Evolutionary conservation across 2,113 vertebrate genomes (phyloP).

Genomic region (Polyodon spathula): DNA sequence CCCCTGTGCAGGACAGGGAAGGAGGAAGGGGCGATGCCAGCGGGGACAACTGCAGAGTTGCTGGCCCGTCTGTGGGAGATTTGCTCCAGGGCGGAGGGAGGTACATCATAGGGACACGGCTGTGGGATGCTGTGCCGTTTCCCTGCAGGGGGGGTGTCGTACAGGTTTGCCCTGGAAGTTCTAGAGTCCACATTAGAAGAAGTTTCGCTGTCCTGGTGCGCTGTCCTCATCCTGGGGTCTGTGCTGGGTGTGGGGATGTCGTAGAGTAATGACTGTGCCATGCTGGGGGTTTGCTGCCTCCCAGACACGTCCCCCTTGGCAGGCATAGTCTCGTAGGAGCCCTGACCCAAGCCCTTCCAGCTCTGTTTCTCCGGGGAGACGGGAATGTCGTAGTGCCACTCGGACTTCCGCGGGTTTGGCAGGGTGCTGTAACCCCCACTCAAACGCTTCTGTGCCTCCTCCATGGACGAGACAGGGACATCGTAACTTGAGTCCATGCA

Average conservation of each 20-base stretch:
- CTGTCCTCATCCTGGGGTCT: background rate
- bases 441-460: conserved; percentile 24
- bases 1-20: conserved; percentile 41
- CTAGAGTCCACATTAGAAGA: conserved; percentile 13
- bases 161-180: conserved; percentile 22
- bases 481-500: conserved; percentile 45
- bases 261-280: conserved; percentile 27
- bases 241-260: conserved; percentile 43
- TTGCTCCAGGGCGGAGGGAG: conserved; percentile 17
- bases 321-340: conserved; percentile 24
- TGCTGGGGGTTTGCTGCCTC: conserved; percentile 3
- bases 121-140: conserved; percentile 19
- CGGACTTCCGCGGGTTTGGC: conserved; percentile 59
- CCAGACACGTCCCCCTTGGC: conserved; percentile 14
- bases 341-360: background rate
- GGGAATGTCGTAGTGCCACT: conserved; percentile 77
- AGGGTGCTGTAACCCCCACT: conserved; percentile 49
- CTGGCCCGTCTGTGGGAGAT: background rate
- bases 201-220: conserved; percentile 11
- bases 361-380: conserved; percentile 43
- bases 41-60: conserved; percentile 29
- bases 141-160: conserved; percentile 34
- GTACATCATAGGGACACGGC: conserved; percentile 33
- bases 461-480: conserved; percentile 33
- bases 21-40: conserved; percentile 8